Conservation (phyloP, 2,888 invertebrate species). For the Synanthedon vespiformis region DNA sequence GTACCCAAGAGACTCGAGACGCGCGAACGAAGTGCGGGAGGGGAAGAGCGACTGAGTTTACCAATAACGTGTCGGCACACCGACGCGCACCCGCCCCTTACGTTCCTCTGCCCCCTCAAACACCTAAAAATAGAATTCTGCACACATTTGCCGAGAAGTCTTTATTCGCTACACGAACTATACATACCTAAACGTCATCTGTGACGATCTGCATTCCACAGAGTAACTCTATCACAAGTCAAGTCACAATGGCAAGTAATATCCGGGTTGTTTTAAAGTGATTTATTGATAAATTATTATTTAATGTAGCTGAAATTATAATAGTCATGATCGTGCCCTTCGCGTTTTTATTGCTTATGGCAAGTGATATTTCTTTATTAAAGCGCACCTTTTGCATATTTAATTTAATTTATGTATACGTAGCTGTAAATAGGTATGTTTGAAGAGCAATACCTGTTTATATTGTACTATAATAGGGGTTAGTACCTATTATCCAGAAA, state of each 20-base stretch:
- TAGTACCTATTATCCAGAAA: no score
- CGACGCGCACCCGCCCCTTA: no score
- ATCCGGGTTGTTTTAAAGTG: not conserved
- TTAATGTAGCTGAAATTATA: constrained; percentile 11
- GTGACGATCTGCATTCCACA: no score
- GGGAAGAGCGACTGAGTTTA: no score
- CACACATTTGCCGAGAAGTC: no score
- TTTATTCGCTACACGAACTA: no score
- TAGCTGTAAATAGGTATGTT: not conserved
- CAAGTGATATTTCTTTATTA: constrained; percentile 7
- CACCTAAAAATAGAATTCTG: no score
- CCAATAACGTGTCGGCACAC: no score
- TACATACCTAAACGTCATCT: no score
- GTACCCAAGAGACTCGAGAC: no score
- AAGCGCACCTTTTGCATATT: not conserved
- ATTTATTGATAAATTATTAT: constrained; percentile 25
- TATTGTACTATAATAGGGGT: not conserved
- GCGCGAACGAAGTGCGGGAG: no score
- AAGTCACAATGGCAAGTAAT: not conserved
- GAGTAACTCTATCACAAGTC: not conserved
- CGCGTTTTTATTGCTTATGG: constrained; percentile 14
- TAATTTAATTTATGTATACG: not conserved
- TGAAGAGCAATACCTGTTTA: not conserved
- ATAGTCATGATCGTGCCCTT: constrained; percentile 6
- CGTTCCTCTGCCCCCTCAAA: no score